Evolutionary conservation across 2,888 invertebrate species (phyloP).

Genomic region (Caenorhabditis sp.): DNA sequence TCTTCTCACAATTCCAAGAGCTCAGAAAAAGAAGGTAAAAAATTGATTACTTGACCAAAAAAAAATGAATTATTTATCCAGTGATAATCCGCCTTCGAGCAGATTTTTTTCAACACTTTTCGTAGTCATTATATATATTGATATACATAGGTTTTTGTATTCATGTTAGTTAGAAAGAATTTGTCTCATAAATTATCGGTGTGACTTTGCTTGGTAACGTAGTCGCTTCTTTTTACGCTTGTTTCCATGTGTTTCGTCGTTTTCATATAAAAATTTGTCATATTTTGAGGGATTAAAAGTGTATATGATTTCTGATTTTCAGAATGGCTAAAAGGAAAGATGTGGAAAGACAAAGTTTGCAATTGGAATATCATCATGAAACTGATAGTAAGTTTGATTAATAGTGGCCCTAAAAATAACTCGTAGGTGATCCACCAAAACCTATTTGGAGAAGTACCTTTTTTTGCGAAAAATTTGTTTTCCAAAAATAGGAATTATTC

Average conservation of each 20-base stretch:
- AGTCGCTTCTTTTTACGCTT: not conserved
- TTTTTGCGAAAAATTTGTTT: no score
- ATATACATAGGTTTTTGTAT: not conserved
- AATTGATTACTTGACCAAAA: not conserved
- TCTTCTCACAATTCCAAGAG: conserved; percentile 7
- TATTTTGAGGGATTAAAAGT: not conserved
- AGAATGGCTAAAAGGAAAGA: not conserved
- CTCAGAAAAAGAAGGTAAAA: conserved; percentile 23
- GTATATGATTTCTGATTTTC: not conserved
- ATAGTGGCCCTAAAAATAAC: no score
- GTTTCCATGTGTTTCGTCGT: not conserved
- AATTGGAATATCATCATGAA: not conserved
- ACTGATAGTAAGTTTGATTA: not conserved
- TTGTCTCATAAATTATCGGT: not conserved
- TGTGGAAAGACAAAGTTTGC: not conserved
- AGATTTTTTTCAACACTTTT: not conserved
- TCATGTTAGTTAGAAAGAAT: no score
- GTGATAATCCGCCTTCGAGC: not conserved
- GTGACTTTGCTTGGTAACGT: not conserved
- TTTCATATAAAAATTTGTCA: not conserved
- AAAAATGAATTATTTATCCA: not conserved
- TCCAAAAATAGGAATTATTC: no score
- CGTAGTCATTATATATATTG: not conserved
- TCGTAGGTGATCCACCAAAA: no score
- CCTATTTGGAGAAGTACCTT: no score